Evolutionary conservation across 2,113 vertebrate genomes (phyloP).

Genomic region (Vidua chalybeata): DNA sequence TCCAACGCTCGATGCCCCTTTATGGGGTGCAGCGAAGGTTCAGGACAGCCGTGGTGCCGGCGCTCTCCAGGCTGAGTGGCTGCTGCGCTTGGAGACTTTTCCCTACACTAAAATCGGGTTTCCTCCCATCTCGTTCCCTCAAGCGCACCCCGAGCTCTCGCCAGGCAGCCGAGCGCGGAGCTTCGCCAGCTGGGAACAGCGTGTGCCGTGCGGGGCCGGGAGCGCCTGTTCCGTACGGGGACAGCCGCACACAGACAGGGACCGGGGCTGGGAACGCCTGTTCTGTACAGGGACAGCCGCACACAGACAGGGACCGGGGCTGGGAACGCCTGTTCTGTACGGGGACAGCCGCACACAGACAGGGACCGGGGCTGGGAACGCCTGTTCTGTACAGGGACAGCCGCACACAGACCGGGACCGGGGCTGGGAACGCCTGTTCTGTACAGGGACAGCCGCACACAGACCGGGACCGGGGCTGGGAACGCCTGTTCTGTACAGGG

Average conservation of each 20-base stretch:
- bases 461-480: too few species aligned
- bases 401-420: too few species aligned
- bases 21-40: background rate
- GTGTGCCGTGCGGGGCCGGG: background rate
- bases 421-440: too few species aligned
- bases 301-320: too few species aligned
- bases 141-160: accelerated
- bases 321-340: too few species aligned
- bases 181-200: background rate
- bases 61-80: accelerated
- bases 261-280: too few species aligned
- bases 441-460: too few species aligned
- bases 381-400: too few species aligned
- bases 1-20: accelerated
- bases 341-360: too few species aligned
- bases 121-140: background rate
- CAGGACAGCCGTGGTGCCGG: too few species aligned
- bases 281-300: too few species aligned
- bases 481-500: background rate
- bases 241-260: background rate
- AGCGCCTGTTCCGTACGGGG: accelerated
- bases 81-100: background rate
- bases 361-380: too few species aligned
- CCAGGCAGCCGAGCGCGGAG: background rate
- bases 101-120: accelerated